Evolutionary conservation across 2,888 invertebrate genomes (phyloP), one percentile per base, ranked within the genome.

Genomic region (Myathropa florea): DNA sequence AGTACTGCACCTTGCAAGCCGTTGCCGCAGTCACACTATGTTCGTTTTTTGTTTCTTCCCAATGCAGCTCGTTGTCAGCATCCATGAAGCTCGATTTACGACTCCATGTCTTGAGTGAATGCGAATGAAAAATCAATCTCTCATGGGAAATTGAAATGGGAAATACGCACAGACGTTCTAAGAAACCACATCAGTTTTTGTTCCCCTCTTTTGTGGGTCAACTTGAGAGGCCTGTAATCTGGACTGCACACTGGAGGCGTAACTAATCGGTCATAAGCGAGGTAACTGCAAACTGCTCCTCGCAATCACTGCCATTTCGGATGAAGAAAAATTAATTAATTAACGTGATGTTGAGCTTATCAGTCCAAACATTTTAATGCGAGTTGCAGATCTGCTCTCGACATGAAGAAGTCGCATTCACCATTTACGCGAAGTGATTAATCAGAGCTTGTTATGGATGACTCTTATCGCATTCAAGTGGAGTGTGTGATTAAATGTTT

Each of bases 51-150:
- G 23, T 53, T 60, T 77, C 46, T 57, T 65, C 39, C 60, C 21
- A 65, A 57, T 12, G 68, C 26, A 65, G 67, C 70, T 12, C 71
- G 57, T 46, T 18, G 46, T 53, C 57, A 65, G 75, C 79, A 70
- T 79, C 60, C 68, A 65, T 76, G 53, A 39, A 59, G 33, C 63
- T 14, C 59, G 64, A 60, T 30, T 46, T 73, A 73, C 60, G 60
- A 67, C 67, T 60, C 46, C 65, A 60, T 67, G 76, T 46, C 36
- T 80, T 60, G 24, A 39, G 33, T 23, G 53, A 65, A 39, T 71
- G 36, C 59, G 67, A 84, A 39, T 80, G 65, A 75, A 81, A 84
- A 84, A 81, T 81, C 84, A 84, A 76, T 84, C 76, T 81, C 33
- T 33, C 67, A 72, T 84, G 76, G 71, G 81, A 84, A 67, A 65